Evolutionary conservation across 2,888 invertebrate species (phyloP), one percentile per base, ranked within the genome.

Genomic region (Eilema depressum): DNA sequence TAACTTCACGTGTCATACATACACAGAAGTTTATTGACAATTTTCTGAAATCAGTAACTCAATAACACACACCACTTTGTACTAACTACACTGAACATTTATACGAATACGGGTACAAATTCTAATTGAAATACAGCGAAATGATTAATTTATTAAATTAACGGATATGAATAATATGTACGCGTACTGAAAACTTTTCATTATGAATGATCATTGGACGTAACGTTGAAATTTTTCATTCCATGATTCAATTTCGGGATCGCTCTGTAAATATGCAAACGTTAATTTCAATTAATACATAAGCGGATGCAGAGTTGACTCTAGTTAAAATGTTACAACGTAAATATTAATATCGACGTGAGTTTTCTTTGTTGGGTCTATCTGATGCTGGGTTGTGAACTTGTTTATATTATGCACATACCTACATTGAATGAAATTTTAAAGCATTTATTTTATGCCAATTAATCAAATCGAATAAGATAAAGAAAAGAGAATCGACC

Each of bases 251-350:
- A 74, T 77, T 73, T 73, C 28, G 67, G 41, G 66, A 68, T 64
- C 64, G 56, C 61, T 68, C 25, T 68, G 70, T 74, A 83, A 81
- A 83, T 74, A 78, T 71, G 70, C 69, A 65, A 64, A 74, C 68
- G 76, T 74, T 77, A 78, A 80, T 80, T 78, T 77, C 82, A 75
- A 83, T 83, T 77, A 83, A 75, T 80, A 75, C 72, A 70, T 77
- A 60, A 80, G 75, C 70, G 70, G 65, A 60, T 68, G 25, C 65
- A 69, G 59, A 69, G 56, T 73, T 33, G 41, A 47, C 69, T 71
- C 70, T 71, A 75, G 69, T 77, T 72, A 70, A 71, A 66, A 68
- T 67, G 70, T 69, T 47, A 73, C 57, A 10, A 28, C 47, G 62
- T 80, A 74, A 74, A 75, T 75, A 74, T 82, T 80, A 60, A 71